phyloP scores from a whole-genome alignment of 2,797 vertebrate genomes.

The Anableps anableps region DNA sequence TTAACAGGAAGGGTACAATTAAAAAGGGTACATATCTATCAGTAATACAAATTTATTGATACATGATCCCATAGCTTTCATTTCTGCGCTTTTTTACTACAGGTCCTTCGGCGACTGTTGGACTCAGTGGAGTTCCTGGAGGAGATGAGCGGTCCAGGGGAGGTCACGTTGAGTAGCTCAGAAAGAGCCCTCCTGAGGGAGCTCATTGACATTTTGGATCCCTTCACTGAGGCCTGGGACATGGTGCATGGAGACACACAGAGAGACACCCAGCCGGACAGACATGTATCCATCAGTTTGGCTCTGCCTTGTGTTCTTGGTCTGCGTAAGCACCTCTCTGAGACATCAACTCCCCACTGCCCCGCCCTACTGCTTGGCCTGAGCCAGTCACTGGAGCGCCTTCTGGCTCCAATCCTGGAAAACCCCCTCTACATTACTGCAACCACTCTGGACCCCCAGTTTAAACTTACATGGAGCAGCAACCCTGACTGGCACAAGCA shows the following conservation, averaged over 20 bases:
- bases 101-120: conserved; percentile 80
- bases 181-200: conserved; percentile 81
- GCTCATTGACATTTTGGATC: conserved; percentile 81
- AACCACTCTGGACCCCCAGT: conserved; percentile 85
- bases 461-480: conserved; percentile 87
- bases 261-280: conserved; percentile 62
- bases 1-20: not conserved
- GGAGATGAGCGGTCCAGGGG: conserved; percentile 81
- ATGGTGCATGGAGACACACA: conserved; percentile 82
- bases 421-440: conserved; percentile 83
- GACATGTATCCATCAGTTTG: conserved; percentile 83
- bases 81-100: conserved; percentile 11
- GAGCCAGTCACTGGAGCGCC: conserved; percentile 78
- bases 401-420: conserved; percentile 78
- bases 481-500: conserved; percentile 85
- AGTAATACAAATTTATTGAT: not conserved
- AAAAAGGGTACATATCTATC: not conserved
- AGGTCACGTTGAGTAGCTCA: conserved; percentile 69
- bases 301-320: conserved; percentile 84
- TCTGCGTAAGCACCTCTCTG: conserved; percentile 84
- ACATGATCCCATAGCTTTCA: not conserved
- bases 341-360: conserved; percentile 79
- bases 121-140: conserved; percentile 84
- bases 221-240: conserved; percentile 85
- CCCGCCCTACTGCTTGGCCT: conserved; percentile 74